These are phyloP conservation scores for Notarius lentiginosus DNA, from an alignment of 2,113 vertebrate species.

Conservation along the genomic window DNA sequence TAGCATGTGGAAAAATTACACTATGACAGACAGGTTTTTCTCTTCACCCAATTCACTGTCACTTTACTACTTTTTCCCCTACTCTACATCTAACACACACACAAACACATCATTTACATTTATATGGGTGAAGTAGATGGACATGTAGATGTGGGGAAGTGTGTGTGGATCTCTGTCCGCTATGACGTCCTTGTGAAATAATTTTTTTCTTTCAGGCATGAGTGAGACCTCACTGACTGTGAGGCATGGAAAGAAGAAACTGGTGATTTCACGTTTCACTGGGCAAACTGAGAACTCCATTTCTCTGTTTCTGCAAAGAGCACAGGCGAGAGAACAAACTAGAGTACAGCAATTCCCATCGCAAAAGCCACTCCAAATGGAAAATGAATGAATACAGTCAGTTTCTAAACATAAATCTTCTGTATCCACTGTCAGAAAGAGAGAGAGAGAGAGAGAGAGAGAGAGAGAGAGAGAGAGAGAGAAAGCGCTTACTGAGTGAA, in stretches of 20 bases:
- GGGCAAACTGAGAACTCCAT: conserved; percentile 40
- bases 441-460: background rate
- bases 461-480: background rate
- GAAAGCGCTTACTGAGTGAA: background rate
- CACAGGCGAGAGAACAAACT: conserved; percentile 21
- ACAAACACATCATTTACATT: conserved; percentile 52
- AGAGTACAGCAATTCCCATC: background rate
- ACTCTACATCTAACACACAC: conserved; percentile 59
- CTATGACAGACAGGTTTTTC: conserved; percentile 56
- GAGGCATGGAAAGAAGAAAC: conserved; percentile 23
- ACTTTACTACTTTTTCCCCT: conserved; percentile 46
- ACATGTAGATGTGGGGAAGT: background rate
- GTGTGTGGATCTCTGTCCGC: conserved; percentile 15
- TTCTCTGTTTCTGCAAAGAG: conserved; percentile 30
- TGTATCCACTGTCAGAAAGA: background rate
- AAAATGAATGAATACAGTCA: background rate
- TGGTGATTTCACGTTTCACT: conserved; percentile 50
- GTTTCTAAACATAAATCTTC: conserved; percentile 8
- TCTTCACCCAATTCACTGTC: conserved; percentile 48
- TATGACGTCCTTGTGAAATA: background rate
- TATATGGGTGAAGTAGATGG: conserved; percentile 6
- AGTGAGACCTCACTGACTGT: conserved; percentile 30
- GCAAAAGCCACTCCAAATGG: conserved; percentile 2
- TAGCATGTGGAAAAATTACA: conserved; percentile 53
- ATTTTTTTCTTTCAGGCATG: conserved; percentile 28